Conservation (phyloP, 2,797 vertebrate genomes). For the Pseudochirops corinnae region DNA sequence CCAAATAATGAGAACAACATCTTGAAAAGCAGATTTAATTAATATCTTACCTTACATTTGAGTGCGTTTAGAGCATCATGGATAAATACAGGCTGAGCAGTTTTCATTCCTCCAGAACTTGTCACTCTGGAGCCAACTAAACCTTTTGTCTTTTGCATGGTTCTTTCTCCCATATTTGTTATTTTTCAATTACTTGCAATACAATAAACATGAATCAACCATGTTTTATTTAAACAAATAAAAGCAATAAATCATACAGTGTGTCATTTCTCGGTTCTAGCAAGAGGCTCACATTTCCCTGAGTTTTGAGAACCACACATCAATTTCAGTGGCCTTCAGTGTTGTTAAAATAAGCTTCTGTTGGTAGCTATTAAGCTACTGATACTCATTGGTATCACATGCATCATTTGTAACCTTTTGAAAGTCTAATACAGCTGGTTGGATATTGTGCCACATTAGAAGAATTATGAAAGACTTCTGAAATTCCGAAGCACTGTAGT, state of each 20-base stretch:
- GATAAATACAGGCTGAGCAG: neutral
- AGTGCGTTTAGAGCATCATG: neutral
- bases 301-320: conserved; percentile 39
- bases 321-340: neutral
- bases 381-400: neutral
- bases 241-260: conserved; percentile 54
- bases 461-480: neutral
- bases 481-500: conserved; percentile 26
- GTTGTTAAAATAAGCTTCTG: conserved; percentile 3
- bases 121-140: neutral
- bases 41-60: neutral
- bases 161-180: neutral
- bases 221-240: conserved; percentile 58
- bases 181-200: conserved; percentile 54
- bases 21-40: conserved; percentile 23
- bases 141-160: conserved; percentile 6
- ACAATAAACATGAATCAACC: conserved; percentile 50
- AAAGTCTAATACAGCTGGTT: conserved; percentile 4
- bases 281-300: conserved; percentile 48
- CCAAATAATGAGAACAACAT: neutral
- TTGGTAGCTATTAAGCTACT: conserved; percentile 26
- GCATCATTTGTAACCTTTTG: neutral
- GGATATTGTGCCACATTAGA: neutral
- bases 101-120: conserved; percentile 38
- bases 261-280: neutral